These are phyloP conservation scores for Epinephelus coioides DNA, from an alignment of 2,797 vertebrate species.

Conservation along the genomic window DNA sequence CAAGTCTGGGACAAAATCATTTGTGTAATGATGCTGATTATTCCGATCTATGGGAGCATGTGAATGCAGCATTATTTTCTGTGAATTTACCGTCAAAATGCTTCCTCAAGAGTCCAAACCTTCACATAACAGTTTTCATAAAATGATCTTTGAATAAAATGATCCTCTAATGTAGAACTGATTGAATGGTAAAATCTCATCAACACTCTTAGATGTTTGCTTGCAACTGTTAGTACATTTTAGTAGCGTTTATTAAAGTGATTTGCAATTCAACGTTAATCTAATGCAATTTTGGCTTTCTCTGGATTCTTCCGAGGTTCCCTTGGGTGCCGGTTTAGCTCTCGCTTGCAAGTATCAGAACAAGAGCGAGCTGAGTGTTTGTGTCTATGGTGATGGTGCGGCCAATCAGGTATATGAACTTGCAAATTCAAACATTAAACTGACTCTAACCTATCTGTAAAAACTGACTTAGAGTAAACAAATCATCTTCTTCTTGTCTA, in stretches of 20 bases:
- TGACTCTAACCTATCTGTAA: background rate
- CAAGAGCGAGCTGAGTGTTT: background rate
- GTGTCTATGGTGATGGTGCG: conserved; percentile 5
- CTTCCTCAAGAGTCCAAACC: too few species aligned
- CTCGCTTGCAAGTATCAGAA: background rate
- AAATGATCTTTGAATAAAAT: too few species aligned
- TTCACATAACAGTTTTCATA: too few species aligned
- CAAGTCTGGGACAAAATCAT: too few species aligned
- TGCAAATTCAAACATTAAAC: background rate
- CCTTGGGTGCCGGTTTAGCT: background rate
- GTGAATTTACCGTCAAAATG: too few species aligned
- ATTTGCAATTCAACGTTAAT: background rate
- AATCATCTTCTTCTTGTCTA: background rate
- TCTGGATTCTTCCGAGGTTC: background rate
- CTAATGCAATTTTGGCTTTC: background rate
- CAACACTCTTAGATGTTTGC: too few species aligned
- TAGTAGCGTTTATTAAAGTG: background rate
- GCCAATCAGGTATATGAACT: conserved; percentile 66
- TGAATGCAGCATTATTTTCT: too few species aligned
- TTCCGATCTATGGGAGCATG: too few species aligned
- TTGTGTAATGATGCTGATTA: too few species aligned
- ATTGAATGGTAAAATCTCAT: too few species aligned
- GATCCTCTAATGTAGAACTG: too few species aligned
- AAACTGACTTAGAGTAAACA: background rate
- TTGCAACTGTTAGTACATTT: too few species aligned